phyloP scores from a whole-genome alignment of 2,113 vertebrate genomes.

The Psettodes erumei region DNA sequence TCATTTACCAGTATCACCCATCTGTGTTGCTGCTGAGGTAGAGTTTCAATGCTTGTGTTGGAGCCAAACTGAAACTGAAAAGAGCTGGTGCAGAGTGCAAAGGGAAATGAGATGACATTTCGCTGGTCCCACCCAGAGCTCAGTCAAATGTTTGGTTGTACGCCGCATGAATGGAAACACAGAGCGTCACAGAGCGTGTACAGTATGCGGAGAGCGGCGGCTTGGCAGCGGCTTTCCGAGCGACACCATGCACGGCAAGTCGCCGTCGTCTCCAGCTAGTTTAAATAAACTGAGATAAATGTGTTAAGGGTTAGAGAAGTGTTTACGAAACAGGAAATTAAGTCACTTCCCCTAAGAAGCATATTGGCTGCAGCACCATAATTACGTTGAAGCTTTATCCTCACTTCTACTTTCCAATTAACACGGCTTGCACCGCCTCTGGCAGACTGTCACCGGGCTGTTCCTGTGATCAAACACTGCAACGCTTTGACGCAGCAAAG shows the following conservation, averaged over 20 bases:
- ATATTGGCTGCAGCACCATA: conserved; percentile 36
- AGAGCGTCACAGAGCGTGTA: conserved; percentile 14
- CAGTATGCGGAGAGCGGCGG: not conserved
- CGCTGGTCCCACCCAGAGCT: conserved; percentile 61
- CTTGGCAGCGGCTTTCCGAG: not conserved
- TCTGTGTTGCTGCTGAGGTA: conserved; percentile 30
- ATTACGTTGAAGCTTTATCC: conserved; percentile 34
- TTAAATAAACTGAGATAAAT: conserved; percentile 57
- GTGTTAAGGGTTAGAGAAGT: conserved; percentile 56
- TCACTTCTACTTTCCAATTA: conserved; percentile 66
- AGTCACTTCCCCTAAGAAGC: conserved; percentile 65
- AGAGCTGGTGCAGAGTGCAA: conserved; percentile 37
- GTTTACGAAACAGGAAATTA: conserved; percentile 76
- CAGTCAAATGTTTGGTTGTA: conserved; percentile 39
- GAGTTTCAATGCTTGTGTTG: conserved; percentile 38
- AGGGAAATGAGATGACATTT: conserved; percentile 71
- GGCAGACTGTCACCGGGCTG: not conserved
- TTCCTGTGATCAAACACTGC: conserved; percentile 5
- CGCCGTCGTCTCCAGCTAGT: conserved; percentile 9
- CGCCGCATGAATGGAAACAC: conserved; percentile 38
- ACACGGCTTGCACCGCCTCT: conserved; percentile 14
- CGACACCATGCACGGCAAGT: conserved; percentile 14
- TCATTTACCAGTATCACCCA: conserved; percentile 48
- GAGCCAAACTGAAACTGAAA: conserved; percentile 62
- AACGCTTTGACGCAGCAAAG: not conserved